Evolutionary conservation across 64 coral and sea anemone genomes (phyloP).

Genomic region (Porites australiensis): DNA sequence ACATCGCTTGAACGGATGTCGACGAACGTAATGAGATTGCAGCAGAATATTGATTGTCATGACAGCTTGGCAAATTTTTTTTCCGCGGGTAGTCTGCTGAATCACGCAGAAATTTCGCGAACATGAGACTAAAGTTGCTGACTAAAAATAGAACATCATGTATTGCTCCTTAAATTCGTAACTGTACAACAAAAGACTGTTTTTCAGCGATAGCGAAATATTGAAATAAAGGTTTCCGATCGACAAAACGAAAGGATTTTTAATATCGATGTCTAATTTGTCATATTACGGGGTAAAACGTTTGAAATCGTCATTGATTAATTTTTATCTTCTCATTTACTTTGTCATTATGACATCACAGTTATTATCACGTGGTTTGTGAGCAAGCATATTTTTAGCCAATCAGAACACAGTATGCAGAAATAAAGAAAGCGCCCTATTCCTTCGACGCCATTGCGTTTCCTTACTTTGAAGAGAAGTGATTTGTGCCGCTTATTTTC

Average conservation of each 20-base stretch:
- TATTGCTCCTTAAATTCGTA: neutral
- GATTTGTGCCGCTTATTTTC: neutral
- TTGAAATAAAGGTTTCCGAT: too few relatives aligned
- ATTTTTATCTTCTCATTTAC: constrained; percentile 33
- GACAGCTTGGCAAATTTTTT: neutral
- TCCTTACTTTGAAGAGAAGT: neutral
- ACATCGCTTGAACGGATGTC: neutral
- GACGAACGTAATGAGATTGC: neutral
- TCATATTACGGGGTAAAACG: neutral
- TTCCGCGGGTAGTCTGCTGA: neutral
- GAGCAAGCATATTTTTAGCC: constrained; percentile 27
- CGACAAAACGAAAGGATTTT: too few relatives aligned
- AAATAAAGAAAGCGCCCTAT: constrained; percentile 40
- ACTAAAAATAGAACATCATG: neutral
- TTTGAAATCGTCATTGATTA: neutral
- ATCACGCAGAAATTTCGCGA: neutral
- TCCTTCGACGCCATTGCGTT: constrained; percentile 49
- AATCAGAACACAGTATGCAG: constrained; percentile 41
- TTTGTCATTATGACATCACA: constrained; percentile 29
- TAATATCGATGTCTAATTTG: neutral
- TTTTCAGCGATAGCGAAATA: too few relatives aligned
- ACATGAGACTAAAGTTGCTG: neutral
- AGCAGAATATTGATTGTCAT: neutral
- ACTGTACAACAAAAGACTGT: too few relatives aligned
- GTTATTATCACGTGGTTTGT: neutral